Evolutionary conservation across 2,888 invertebrate species (phyloP).

Genomic region (Plagiodera versicolora): DNA sequence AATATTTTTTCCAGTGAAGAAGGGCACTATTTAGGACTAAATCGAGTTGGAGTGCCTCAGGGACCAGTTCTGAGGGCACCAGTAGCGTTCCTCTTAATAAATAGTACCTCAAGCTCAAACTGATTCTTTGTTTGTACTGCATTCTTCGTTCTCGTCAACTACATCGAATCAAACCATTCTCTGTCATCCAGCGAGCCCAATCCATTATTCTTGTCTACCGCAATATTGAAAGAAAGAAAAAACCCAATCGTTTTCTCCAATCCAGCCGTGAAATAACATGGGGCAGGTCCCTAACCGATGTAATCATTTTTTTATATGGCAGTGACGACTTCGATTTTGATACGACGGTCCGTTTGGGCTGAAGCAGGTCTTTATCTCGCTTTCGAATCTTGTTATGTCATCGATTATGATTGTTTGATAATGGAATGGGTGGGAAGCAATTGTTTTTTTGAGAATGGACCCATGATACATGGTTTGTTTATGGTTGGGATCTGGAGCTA

Average conservation of each 20-base stretch:
- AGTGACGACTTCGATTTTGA: slow-evolving; percentile 5
- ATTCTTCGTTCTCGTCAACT: background rate
- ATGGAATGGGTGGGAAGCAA: background rate
- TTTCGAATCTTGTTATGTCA: background rate
- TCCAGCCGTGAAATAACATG: background rate
- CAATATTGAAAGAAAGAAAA: background rate
- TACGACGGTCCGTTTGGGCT: slow-evolving; percentile 8
- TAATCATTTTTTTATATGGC: background rate
- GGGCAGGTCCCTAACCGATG: background rate
- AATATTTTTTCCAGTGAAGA: no score
- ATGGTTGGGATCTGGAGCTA: no score
- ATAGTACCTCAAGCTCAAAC: no score
- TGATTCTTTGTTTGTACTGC: no score
- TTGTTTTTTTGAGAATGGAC: background rate
- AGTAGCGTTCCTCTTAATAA: no score
- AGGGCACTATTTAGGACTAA: no score
- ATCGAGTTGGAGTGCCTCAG: no score
- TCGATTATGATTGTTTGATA: background rate
- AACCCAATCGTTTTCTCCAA: background rate
- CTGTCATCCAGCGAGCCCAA: background rate
- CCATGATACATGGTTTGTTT: background rate
- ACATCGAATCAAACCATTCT: background rate
- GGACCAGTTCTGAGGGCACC: no score
- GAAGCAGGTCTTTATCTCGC: background rate
- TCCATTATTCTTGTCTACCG: background rate